Conservation (phyloP, 1,140 invertebrate genomes). For the Musca domestica region DNA sequence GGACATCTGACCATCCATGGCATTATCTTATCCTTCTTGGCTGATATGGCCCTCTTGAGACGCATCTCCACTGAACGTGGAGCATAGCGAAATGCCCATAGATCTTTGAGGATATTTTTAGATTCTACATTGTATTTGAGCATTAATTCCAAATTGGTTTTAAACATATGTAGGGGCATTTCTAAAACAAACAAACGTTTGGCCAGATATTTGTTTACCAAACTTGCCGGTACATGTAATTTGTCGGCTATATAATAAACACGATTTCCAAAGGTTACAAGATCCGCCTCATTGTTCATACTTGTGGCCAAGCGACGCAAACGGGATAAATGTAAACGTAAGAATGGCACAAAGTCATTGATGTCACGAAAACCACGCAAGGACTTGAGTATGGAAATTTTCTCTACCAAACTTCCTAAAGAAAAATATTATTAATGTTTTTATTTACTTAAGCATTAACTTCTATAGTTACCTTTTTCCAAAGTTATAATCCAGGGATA, state of each 20-base stretch:
- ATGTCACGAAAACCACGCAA: conserved; percentile 38
- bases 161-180: conserved; percentile 50
- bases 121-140: conserved; percentile 52
- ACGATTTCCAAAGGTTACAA: conserved; percentile 38
- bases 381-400: conserved; percentile 26
- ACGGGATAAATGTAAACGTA: conserved; percentile 37
- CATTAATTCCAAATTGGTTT: conserved; percentile 46
- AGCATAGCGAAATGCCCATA: conserved; percentile 57
- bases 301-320: conserved; percentile 36
- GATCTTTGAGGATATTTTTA: conserved; percentile 56
- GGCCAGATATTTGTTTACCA: conserved; percentile 45
- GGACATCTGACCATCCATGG: conserved; percentile 60
- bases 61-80: conserved; percentile 48
- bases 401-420: conserved; percentile 25
- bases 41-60: conserved; percentile 49
- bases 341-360: conserved; percentile 48
- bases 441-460: background rate
- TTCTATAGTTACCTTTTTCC: conserved; percentile 34
- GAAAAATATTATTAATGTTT: background rate
- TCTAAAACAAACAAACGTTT: conserved; percentile 50
- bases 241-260: conserved; percentile 50
- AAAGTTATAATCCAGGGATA: conserved; percentile 45
- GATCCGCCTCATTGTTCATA: conserved; percentile 31
- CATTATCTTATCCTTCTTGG: conserved; percentile 56
- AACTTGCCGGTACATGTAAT: conserved; percentile 35